Evolutionary conservation across 2,797 vertebrate genomes (phyloP).

Genomic region (Protonibea diacanthus): DNA sequence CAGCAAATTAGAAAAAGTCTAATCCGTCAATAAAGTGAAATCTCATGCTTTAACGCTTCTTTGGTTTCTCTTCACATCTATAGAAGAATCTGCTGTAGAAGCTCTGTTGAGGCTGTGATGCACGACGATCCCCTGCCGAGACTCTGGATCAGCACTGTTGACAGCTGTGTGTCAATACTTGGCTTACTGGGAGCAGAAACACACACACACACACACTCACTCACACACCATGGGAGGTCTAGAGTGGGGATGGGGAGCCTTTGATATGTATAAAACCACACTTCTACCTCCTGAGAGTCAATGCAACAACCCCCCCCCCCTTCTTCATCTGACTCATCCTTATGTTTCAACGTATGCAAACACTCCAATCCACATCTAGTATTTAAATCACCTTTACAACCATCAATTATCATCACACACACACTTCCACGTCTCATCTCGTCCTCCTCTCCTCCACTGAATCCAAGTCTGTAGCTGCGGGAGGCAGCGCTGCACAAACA

Average conservation of each 20-base stretch:
- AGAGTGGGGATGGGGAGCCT: constrained; percentile 64
- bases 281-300: constrained; percentile 57
- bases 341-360: constrained; percentile 18
- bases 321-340: constrained; percentile 33
- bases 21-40: constrained; percentile 29
- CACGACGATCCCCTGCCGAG: constrained; percentile 33
- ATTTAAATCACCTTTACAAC: constrained; percentile 31
- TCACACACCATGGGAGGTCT: constrained; percentile 64
- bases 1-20: background rate
- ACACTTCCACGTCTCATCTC: constrained; percentile 15
- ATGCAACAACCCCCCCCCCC: constrained; percentile 2
- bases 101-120: constrained; percentile 40
- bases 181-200: constrained; percentile 55
- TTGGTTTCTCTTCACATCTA: constrained; percentile 17
- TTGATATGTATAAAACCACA: constrained; percentile 80
- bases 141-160: constrained; percentile 55
- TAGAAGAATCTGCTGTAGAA: constrained; percentile 3
- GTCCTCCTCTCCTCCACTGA: background rate
- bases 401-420: constrained; percentile 23
- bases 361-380: constrained; percentile 22
- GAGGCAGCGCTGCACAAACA: background rate
- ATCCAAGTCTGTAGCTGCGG: constrained; percentile 16
- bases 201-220: constrained; percentile 35
- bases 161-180: constrained; percentile 70
- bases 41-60: constrained; percentile 15